Conservation (phyloP, 2,888 invertebrate genomes). For the Cepaea hortensis region DNA sequence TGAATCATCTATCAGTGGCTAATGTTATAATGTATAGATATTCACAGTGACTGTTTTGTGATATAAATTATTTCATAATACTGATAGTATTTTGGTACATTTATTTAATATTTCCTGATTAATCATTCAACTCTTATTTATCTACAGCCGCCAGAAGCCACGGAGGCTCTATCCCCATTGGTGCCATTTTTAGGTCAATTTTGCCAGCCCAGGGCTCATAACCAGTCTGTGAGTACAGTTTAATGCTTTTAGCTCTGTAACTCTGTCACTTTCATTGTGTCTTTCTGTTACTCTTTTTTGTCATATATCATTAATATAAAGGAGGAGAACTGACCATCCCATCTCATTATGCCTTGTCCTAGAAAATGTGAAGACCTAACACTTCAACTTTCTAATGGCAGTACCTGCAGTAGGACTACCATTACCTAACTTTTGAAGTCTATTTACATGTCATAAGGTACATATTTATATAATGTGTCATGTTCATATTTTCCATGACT, state of each 20-base stretch:
- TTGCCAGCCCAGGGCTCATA: conserved; percentile 60
- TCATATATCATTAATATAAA: not conserved
- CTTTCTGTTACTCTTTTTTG: not conserved
- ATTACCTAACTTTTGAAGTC: too few relatives aligned
- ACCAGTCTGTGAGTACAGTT: conserved; percentile 68
- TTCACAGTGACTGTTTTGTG: too few relatives aligned
- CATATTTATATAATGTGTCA: too few relatives aligned
- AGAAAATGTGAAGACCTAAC: too few relatives aligned
- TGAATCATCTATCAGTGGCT: too few relatives aligned
- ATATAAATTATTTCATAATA: not conserved
- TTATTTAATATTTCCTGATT: too few relatives aligned
- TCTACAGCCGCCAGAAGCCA: conserved; percentile 64
- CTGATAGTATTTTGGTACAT: not conserved
- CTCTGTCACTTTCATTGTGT: not conserved
- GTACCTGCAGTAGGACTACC: too few relatives aligned
- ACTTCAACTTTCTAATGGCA: too few relatives aligned
- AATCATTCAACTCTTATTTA: not conserved
- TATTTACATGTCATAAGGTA: too few relatives aligned
- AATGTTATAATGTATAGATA: too few relatives aligned
- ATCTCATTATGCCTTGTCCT: not conserved
- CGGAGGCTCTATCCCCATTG: conserved; percentile 65
- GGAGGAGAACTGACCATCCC: not conserved
- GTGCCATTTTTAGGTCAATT: conserved; percentile 70
- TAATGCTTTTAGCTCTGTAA: not conserved
- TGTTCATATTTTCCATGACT: too few relatives aligned